These are phyloP conservation scores for Harmothoe impar DNA, from an alignment of 2,888 invertebrate genomes.

Conservation along the genomic window DNA sequence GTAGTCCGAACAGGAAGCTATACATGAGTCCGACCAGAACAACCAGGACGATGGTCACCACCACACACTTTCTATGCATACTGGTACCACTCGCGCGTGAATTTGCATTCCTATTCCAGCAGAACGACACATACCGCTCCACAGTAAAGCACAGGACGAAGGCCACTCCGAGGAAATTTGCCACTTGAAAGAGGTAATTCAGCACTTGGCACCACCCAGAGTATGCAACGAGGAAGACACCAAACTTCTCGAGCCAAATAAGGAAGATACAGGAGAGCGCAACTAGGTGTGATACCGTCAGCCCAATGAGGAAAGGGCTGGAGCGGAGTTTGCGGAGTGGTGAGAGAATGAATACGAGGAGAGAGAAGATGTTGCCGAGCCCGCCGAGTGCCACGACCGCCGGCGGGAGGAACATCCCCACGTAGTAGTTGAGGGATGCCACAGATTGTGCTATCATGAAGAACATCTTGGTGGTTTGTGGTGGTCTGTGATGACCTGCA, in stretches of 20 bases:
- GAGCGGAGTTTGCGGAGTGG: constrained; percentile 37
- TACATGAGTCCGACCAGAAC: not conserved
- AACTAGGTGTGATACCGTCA: not conserved
- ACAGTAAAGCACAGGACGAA: constrained; percentile 35
- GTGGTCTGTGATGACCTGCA: not conserved
- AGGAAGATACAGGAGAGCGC: constrained; percentile 1
- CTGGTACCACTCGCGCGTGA: not conserved
- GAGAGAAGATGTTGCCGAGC: constrained; percentile 45
- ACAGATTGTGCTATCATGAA: not conserved
- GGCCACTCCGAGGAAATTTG: constrained; percentile 50
- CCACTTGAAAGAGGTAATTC: not conserved
- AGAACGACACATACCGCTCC: constrained; percentile 35
- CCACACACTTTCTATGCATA: constrained; percentile 2
- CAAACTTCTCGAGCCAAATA: constrained; percentile 23
- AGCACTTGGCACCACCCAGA: constrained; percentile 2
- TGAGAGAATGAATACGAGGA: constrained; percentile 37
- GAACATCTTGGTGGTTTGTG: constrained; percentile 50
- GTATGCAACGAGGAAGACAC: not conserved
- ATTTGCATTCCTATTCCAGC: constrained; percentile 26
- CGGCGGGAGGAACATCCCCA: constrained; percentile 31
- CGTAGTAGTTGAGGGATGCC: constrained; percentile 22
- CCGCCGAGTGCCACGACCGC: not conserved
- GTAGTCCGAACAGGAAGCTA: constrained; percentile 33
- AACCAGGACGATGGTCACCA: not conserved
- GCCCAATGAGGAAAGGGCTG: constrained; percentile 38